Conservation (phyloP, 2,888 invertebrate genomes). For the Pyrocoelia pectoralis region DNA sequence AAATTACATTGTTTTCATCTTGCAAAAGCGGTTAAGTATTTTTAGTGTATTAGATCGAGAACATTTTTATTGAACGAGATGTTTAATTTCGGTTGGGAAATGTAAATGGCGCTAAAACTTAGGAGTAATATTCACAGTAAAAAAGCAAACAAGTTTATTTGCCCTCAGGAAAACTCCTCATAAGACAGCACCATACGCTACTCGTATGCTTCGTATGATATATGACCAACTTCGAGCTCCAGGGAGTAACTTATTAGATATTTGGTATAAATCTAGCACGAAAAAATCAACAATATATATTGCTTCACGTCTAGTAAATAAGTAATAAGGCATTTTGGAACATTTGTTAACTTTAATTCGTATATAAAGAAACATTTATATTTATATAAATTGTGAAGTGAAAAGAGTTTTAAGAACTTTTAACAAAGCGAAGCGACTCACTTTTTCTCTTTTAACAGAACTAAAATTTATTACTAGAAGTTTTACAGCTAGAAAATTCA, state of each 20-base stretch:
- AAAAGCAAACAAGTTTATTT: conserved; percentile 35
- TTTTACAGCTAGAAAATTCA: conserved; percentile 19
- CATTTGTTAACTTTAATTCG: conserved; percentile 14
- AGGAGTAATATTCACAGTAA: conserved; percentile 31
- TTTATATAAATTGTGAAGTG: neutral
- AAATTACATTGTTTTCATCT: too few relatives aligned
- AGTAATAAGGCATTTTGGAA: neutral
- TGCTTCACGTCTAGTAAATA: conserved; percentile 31
- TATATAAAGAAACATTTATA: conserved; percentile 17
- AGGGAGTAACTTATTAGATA: conserved; percentile 54
- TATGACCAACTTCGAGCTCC: conserved; percentile 45
- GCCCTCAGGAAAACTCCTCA: conserved; percentile 26
- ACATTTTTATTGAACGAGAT: too few relatives aligned
- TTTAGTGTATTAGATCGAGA: too few relatives aligned
- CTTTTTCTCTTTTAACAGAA: conserved; percentile 20
- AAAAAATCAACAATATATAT: conserved; percentile 51
- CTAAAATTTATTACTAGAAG: conserved; percentile 28
- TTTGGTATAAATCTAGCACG: conserved; percentile 53
- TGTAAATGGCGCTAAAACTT: conserved; percentile 18
- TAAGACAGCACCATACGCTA: conserved; percentile 33
- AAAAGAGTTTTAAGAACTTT: conserved; percentile 1
- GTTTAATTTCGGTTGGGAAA: too few relatives aligned
- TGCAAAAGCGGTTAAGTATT: too few relatives aligned
- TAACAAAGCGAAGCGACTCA: too few relatives aligned
- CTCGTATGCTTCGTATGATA: conserved; percentile 46